Evolutionary conservation across 2,113 vertebrate species (phyloP), one percentile per base, ranked within the genome.

Genomic region (Hyperoodon ampullatus): DNA sequence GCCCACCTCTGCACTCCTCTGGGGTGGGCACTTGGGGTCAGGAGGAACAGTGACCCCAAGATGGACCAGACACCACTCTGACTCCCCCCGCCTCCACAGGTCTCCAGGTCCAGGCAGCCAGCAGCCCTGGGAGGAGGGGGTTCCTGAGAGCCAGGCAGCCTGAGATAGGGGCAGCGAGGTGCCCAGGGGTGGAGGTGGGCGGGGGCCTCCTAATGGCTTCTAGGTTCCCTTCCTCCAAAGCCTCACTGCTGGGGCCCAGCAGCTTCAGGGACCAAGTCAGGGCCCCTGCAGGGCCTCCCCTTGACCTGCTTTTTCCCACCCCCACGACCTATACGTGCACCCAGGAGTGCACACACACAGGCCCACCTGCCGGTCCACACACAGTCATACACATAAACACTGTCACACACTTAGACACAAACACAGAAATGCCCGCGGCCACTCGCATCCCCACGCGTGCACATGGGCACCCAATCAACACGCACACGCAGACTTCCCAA

Each of bases 161-260:
- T 7, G 21, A 19, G 11, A 35, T 0, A 12, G 19, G 68, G 77
- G 26, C 33, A 8, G 24, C 24, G 1, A 2, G 60, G 44, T 23
- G 33, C 60, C 42, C 47, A 10, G 21, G 35, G 9, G 6, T 19
- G 12, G 23, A 4, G 23, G 47, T 10, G 4, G 6, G 14, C 4
- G 0, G 2, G 28, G n/a, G 44, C 26, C 26, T 35, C 21, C 26
- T 15, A 39, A 39, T 9, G 50, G 74, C 42, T 90, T 78, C 63
- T 24, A 33, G 61, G 13, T 21, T 47, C 60, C 82, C 35, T 77
- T n/a, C 30, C 26, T 71, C 61, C 75, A 55, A 60, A 63, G 42
- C 39, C 77, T n/a, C 78, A n/a, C 24, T 23, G 58, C 47, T 33
- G 44, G 75, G n/a, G 13, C 44, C 33, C 71, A 24, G 53, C 33